Conservation (phyloP, 2,113 vertebrate genomes). For the Albula glossodonta region DNA sequence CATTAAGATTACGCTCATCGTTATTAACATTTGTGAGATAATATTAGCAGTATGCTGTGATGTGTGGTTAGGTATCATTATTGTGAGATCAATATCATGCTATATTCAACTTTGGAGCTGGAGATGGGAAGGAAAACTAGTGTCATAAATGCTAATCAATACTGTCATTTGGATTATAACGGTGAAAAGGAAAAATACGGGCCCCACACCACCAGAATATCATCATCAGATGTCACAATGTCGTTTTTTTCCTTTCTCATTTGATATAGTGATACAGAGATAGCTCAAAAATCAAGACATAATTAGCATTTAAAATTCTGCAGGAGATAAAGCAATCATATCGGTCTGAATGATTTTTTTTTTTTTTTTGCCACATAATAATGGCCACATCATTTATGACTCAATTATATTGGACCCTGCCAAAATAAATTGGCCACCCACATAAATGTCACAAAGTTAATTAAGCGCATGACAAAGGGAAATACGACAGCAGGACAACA, state of each 20-base stretch:
- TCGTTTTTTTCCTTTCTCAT: background rate
- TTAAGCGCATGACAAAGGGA: background rate
- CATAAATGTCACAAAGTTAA: background rate
- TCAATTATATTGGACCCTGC: background rate
- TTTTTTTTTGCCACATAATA: background rate
- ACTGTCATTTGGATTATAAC: background rate
- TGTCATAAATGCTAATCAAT: background rate
- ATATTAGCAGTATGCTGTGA: too few relatives aligned
- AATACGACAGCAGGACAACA: background rate
- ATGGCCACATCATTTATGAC: constrained; percentile 1
- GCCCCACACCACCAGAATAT: too few relatives aligned
- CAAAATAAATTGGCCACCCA: background rate
- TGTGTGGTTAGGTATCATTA: background rate
- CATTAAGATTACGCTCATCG: too few relatives aligned
- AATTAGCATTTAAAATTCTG: background rate
- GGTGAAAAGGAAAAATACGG: background rate
- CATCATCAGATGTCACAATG: background rate
- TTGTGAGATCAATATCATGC: background rate
- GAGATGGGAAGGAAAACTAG: background rate
- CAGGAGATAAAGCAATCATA: background rate
- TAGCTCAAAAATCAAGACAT: background rate
- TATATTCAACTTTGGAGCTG: background rate
- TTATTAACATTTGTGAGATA: too few relatives aligned
- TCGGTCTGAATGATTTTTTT: background rate
- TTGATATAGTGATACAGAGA: background rate